phyloP scores from a whole-genome alignment of 2,888 invertebrate genomes.

The Macrosiphum euphorbiae region DNA sequence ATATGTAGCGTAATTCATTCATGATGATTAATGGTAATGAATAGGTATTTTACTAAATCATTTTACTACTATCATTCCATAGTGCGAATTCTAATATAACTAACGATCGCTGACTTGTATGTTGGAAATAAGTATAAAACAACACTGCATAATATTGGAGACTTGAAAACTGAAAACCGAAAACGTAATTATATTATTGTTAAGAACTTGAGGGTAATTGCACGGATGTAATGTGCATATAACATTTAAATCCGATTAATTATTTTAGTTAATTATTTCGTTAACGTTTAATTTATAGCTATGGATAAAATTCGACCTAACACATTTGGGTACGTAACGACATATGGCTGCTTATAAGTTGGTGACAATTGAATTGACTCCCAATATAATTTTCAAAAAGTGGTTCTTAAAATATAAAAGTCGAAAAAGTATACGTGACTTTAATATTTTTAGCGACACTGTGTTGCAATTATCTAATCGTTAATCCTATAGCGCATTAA shows the following conservation, averaged over 20 bases:
- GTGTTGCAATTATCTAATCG: too few relatives aligned
- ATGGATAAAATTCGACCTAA: too few relatives aligned
- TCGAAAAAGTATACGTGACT: too few relatives aligned
- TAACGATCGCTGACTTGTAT: background rate
- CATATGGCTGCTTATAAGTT: too few relatives aligned
- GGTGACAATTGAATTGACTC: too few relatives aligned
- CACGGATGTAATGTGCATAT: background rate
- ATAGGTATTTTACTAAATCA: background rate
- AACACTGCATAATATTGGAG: background rate
- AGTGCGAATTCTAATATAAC: background rate
- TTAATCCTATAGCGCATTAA: too few relatives aligned
- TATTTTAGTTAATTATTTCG: background rate
- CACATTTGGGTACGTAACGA: too few relatives aligned
- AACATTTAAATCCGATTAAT: background rate
- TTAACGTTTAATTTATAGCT: background rate
- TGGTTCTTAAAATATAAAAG: too few relatives aligned
- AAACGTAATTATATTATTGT: background rate
- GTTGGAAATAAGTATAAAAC: background rate
- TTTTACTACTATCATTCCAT: background rate
- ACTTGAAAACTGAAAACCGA: background rate
- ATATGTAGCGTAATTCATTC: background rate
- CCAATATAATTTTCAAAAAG: too few relatives aligned
- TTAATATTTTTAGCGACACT: too few relatives aligned
- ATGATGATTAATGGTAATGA: constrained; percentile 24
- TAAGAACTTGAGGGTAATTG: background rate